Percentiles rank a stretch among this genome's conserved stretches.
These are phyloP conservation scores for Sinella curviseta DNA, from an alignment of 1,140 invertebrate genomes.

Conservation along the genomic window DNA sequence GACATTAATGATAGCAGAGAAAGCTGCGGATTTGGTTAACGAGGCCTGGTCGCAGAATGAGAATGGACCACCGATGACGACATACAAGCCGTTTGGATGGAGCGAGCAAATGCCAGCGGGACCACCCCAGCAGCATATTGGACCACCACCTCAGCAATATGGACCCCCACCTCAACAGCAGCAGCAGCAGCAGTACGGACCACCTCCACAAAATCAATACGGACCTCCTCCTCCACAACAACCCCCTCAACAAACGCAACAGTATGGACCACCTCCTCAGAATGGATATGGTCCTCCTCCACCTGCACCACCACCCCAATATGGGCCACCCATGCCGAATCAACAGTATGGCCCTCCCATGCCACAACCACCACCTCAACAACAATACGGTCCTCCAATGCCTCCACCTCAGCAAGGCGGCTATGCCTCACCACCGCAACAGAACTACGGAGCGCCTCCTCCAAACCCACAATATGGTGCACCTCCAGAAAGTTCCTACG, in stretches of 20 bases:
- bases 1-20: constrained; percentile 31
- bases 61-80: neutral
- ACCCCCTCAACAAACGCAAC: neutral
- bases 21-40: constrained; percentile 32
- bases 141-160: neutral
- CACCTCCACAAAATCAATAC: neutral
- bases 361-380: neutral
- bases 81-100: neutral
- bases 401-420: neutral
- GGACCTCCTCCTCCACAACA: constrained; percentile 14
- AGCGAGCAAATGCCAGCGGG: neutral
- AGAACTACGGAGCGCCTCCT: neutral
- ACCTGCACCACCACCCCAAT: neutral
- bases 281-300: constrained; percentile 1
- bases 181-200: neutral
- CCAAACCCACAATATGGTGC: neutral
- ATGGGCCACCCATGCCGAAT: neutral
- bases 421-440: neutral
- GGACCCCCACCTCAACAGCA: neutral
- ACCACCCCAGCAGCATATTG: neutral
- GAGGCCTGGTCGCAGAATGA: constrained; percentile 31
- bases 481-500: neutral
- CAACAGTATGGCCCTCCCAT: neutral
- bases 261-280: constrained; percentile 1
- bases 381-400: neutral